phyloP scores from a whole-genome alignment of 2,888 invertebrate species.

The Apantesis nais region DNA sequence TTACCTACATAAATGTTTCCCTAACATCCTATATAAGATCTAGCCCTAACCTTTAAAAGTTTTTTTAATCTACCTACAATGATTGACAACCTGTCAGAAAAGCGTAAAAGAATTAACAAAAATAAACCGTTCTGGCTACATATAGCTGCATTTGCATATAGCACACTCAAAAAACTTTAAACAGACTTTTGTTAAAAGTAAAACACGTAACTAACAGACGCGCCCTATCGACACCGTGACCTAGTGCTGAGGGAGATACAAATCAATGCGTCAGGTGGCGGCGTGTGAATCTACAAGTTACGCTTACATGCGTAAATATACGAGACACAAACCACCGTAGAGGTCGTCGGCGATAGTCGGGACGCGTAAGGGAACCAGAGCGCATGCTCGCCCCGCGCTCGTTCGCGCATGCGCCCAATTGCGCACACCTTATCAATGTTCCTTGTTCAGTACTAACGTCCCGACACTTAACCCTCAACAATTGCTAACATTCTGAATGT shows the following conservation, averaged over 20 bases:
- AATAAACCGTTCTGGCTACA: background rate
- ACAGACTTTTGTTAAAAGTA: background rate
- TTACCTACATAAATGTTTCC: background rate
- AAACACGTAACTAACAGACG: constrained; percentile 15
- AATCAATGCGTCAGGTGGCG: constrained; percentile 73
- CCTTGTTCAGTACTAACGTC: constrained; percentile 39
- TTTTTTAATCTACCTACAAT: background rate
- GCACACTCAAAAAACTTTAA: background rate
- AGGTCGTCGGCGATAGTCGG: constrained; percentile 45
- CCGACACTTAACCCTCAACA: constrained; percentile 23
- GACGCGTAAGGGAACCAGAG: constrained; percentile 56
- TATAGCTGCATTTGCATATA: background rate
- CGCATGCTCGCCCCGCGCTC: constrained; percentile 67
- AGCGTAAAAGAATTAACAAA: background rate
- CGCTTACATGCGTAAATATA: constrained; percentile 29
- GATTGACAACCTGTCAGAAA: background rate
- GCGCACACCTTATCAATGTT: constrained; percentile 57
- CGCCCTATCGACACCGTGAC: constrained; percentile 64
- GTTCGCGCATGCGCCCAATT: constrained; percentile 64
- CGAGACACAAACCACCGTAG: constrained; percentile 34
- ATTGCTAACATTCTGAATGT: constrained; percentile 35
- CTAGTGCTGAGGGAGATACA: constrained; percentile 60
- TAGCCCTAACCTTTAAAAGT: background rate
- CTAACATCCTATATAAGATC: background rate
- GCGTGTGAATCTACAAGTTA: constrained; percentile 55